A percentile compares a stretch with the other conserved stretches of the same genome.
These are phyloP conservation scores for Anisognathus igniventris DNA, from an alignment of 2,797 vertebrate species.

Conservation along the genomic window DNA sequence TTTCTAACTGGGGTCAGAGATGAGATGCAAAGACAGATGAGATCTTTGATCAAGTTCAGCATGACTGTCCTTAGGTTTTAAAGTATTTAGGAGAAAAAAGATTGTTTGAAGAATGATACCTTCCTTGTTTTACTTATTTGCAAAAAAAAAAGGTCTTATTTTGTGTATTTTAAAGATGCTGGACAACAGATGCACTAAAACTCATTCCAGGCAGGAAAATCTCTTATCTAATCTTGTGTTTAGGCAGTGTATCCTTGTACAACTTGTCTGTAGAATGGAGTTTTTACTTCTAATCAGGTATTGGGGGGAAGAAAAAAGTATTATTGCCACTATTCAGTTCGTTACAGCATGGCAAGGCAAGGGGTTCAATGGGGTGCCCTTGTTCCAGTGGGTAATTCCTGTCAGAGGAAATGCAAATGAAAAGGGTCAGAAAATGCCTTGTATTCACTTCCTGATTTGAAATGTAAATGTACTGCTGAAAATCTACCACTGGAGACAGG, in stretches of 20 bases:
- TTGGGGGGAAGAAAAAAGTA: background rate
- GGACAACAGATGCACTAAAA: background rate
- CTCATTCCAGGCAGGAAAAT: background rate
- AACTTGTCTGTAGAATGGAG: background rate
- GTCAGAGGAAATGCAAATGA: slow-evolving; percentile 11
- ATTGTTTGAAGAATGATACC: background rate
- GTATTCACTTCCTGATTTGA: slow-evolving; percentile 32
- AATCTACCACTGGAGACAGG: background rate
- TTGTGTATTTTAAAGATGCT: background rate
- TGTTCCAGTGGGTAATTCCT: background rate
- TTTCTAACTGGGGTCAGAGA: background rate
- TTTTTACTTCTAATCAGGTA: background rate
- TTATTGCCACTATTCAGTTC: background rate
- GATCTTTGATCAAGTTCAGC: background rate
- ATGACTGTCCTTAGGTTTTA: background rate
- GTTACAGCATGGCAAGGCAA: background rate
- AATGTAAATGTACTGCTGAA: slow-evolving; percentile 6
- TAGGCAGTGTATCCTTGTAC: background rate
- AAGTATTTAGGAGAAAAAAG: background rate
- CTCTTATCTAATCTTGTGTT: background rate
- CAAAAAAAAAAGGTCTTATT: background rate
- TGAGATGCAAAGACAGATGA: background rate
- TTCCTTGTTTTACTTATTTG: background rate
- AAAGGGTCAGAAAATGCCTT: background rate
- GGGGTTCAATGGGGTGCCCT: background rate